Conservation (phyloP, 2,888 invertebrate species). For the Tenodera sinensis region DNA sequence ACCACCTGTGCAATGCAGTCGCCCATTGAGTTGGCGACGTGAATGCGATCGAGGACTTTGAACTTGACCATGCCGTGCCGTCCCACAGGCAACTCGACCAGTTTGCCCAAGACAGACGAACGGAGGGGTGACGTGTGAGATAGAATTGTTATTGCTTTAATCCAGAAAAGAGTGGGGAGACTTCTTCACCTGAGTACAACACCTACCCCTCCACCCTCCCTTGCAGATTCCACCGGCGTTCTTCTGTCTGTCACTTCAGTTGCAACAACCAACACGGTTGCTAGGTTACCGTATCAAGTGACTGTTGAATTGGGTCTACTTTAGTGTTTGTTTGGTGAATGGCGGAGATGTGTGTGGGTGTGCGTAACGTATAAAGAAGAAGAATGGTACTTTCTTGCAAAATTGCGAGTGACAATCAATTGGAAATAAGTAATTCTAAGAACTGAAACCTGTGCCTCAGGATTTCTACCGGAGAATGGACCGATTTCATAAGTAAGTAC, state of each 20-base stretch:
- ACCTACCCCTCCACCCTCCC: not conserved
- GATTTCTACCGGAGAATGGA: not conserved
- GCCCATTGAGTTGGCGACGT: not conserved
- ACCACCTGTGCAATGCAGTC: not conserved
- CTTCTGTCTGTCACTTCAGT: not conserved
- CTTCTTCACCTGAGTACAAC: not conserved
- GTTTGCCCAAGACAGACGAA: not conserved
- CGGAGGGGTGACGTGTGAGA: not conserved
- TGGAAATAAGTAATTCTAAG: not conserved
- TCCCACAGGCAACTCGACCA: not conserved
- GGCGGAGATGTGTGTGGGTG: not conserved
- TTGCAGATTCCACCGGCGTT: not conserved
- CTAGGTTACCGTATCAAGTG: not conserved
- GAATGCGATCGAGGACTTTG: not conserved
- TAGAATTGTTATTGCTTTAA: not conserved
- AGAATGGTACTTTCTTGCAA: not conserved
- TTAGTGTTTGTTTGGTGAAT: not conserved
- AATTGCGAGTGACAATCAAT: not conserved
- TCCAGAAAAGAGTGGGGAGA: not conserved
- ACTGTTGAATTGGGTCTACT: not conserved
- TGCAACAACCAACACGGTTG: not conserved
- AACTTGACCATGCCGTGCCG: not conserved
- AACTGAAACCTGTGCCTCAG: not conserved
- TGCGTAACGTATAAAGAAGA: not conserved
- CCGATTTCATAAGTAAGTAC: not conserved